Evolutionary conservation across 2,113 vertebrate genomes (phyloP).

Genomic region (Falcunculus frontatus): DNA sequence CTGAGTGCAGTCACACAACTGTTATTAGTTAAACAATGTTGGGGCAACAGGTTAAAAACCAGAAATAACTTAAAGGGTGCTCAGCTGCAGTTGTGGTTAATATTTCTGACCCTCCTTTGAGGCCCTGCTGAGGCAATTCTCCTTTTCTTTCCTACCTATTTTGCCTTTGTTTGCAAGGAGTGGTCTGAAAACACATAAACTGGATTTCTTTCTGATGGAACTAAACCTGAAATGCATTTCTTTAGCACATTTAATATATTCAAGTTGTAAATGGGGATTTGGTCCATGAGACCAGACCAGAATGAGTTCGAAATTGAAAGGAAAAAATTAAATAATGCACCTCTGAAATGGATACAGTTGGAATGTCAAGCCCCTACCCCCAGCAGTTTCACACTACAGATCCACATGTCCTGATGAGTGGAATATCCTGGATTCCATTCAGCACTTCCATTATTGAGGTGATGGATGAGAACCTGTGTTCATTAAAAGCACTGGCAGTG

Average conservation of each 20-base stretch:
- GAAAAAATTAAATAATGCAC: accelerated
- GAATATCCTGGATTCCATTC: neutral
- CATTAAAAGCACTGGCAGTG: neutral
- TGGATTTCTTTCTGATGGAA: neutral
- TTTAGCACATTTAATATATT: neutral
- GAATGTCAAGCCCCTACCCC: neutral
- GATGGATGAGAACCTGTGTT: neutral
- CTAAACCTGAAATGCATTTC: neutral
- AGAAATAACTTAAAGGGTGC: neutral
- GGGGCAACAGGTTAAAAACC: neutral
- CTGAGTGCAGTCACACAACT: neutral
- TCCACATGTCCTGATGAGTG: neutral
- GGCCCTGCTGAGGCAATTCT: neutral
- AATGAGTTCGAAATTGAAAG: neutral
- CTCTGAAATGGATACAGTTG: neutral
- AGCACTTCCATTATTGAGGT: neutral
- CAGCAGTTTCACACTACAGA: neutral
- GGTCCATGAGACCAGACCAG: neutral
- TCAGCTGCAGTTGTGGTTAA: neutral
- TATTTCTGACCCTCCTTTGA: neutral
- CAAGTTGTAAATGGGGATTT: neutral
- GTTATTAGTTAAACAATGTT: neutral
- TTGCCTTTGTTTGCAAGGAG: neutral
- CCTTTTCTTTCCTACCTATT: neutral
- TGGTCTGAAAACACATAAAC: neutral